Evolutionary conservation across 2,797 vertebrate species (phyloP).

Genomic region (Argya squamiceps): DNA sequence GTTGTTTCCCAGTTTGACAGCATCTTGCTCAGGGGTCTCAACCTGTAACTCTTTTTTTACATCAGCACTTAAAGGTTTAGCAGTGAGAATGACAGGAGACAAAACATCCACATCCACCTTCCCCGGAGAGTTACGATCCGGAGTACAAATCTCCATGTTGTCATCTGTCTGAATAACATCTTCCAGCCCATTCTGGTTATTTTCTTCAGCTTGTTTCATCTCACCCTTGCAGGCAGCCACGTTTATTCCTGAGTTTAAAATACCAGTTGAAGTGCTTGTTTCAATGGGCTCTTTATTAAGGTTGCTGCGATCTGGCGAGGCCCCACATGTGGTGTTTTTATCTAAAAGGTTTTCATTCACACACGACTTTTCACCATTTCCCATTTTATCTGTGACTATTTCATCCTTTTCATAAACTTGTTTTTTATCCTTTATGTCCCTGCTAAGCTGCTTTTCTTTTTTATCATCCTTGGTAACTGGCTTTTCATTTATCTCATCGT

Average conservation of each 20-base stretch:
- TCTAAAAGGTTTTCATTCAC: conserved; percentile 33
- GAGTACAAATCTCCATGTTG: conserved; percentile 89
- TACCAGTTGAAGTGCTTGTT: neutral
- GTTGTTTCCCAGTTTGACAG: neutral
- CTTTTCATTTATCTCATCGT: conserved; percentile 79
- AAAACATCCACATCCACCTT: conserved; percentile 66
- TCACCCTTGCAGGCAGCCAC: conserved; percentile 31
- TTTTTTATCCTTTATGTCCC: conserved; percentile 31
- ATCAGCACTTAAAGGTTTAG: neutral
- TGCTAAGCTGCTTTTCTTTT: conserved; percentile 47
- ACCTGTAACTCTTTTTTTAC: neutral
- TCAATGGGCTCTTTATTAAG: conserved; percentile 32
- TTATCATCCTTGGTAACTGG: conserved; percentile 33
- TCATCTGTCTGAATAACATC: conserved; percentile 80
- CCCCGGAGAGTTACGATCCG: conserved; percentile 77
- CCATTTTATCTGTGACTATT: conserved; percentile 8
- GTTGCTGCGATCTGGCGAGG: conserved; percentile 43
- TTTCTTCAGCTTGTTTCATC: conserved; percentile 45
- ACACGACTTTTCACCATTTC: conserved; percentile 34
- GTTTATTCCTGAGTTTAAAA: conserved; percentile 58
- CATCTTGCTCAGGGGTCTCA: conserved; percentile 17
- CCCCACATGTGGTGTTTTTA: neutral
- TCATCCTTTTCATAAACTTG: conserved; percentile 44
- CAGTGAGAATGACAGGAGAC: conserved; percentile 21
- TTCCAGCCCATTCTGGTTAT: conserved; percentile 29